A percentile compares a stretch with the other conserved stretches of the same genome.
phyloP scores from a whole-genome alignment of 2,113 vertebrate genomes.

The Ammospiza caudacuta region DNA sequence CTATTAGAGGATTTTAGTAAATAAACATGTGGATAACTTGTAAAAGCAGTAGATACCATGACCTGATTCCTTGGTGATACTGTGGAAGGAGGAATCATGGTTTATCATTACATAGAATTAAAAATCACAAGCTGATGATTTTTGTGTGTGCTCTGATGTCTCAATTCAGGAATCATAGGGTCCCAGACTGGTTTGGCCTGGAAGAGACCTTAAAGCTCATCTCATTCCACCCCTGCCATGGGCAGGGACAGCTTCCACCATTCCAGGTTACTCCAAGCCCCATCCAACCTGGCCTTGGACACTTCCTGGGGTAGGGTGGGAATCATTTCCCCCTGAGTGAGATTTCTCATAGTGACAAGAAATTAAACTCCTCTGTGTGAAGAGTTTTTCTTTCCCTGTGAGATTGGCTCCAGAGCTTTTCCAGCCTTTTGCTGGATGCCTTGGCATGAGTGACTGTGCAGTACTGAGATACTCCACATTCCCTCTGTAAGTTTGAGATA shows the following conservation, averaged over 20 bases:
- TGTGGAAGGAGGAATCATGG: not conserved
- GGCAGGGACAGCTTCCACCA: not conserved
- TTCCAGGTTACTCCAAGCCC: not conserved
- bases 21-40: not conserved
- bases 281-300: not conserved
- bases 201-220: not conserved
- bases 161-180: not conserved
- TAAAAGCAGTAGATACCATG: not conserved
- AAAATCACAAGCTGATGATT: not conserved
- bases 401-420: not conserved
- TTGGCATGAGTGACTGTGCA: not conserved
- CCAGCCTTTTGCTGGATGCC: not conserved
- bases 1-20: not conserved
- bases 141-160: not conserved
- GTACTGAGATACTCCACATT: not conserved
- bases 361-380: not conserved
- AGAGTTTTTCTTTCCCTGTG: not conserved
- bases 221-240: not conserved
- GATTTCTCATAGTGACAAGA: not conserved
- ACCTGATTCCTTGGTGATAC: not conserved
- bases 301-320: not conserved
- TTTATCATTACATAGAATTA: not conserved
- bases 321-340: not conserved
- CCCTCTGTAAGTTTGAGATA: not conserved
- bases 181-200: not conserved